Conservation (phyloP, 1,140 invertebrate species). For the Gryllus bimaculatus region DNA sequence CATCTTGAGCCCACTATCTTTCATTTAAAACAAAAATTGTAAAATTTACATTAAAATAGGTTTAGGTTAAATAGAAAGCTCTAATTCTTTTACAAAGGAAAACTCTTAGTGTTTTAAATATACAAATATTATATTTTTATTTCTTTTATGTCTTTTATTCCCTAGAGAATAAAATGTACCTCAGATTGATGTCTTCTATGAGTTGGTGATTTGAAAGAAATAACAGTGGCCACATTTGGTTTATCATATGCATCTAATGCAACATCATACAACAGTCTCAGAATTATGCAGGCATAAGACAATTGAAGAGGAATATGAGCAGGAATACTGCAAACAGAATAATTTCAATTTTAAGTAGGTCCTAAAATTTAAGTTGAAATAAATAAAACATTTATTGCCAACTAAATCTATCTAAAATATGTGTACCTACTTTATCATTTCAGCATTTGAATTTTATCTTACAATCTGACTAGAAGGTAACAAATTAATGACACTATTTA, state of each 20-base stretch:
- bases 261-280: conserved; percentile 82
- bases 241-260: conserved; percentile 86
- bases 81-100: neutral
- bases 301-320: conserved; percentile 56
- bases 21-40: too few species aligned
- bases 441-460: too few species aligned
- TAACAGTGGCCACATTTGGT: conserved; percentile 50
- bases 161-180: conserved; percentile 1
- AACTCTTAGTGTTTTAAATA: neutral
- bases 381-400: too few species aligned
- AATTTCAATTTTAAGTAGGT: too few species aligned
- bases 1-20: too few species aligned
- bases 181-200: conserved; percentile 30
- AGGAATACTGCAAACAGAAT: conserved; percentile 41
- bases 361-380: too few species aligned
- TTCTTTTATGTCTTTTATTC: neutral
- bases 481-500: too few species aligned
- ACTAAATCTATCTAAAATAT: too few species aligned
- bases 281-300: conserved; percentile 64
- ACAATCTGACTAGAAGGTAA: too few species aligned
- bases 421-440: too few species aligned
- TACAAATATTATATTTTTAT: neutral
- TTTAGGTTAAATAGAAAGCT: too few species aligned
- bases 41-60: too few species aligned
- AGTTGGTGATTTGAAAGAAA: conserved; percentile 56